Conservation (phyloP, 2,888 invertebrate species). For the Oxycera nigricornis region DNA sequence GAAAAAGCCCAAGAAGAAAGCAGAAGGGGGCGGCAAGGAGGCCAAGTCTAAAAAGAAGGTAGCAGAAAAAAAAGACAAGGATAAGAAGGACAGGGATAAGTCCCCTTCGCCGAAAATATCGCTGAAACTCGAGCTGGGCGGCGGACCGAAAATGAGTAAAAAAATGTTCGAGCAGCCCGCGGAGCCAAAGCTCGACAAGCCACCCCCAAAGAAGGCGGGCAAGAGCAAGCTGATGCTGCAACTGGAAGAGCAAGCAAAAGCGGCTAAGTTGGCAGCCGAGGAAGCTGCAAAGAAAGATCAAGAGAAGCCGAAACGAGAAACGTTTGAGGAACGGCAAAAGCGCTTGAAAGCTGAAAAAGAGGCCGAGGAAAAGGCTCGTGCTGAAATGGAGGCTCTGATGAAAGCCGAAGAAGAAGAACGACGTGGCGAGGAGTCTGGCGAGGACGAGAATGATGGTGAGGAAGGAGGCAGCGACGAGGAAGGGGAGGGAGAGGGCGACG, state of each 20-base stretch:
- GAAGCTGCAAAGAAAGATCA: constrained; percentile 55
- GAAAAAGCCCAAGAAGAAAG: constrained; percentile 57
- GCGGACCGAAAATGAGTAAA: constrained; percentile 58
- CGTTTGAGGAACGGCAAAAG: constrained; percentile 58
- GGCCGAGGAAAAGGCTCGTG: constrained; percentile 52
- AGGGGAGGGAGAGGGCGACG: constrained; percentile 47
- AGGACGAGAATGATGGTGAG: constrained; percentile 51
- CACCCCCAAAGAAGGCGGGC: constrained; percentile 57
- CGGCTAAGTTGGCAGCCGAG: constrained; percentile 58
- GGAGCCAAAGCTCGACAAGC: constrained; percentile 53
- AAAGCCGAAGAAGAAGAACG: constrained; percentile 55
- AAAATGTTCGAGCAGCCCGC: constrained; percentile 59
- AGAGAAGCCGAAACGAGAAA: constrained; percentile 57
- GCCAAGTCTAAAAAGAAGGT: constrained; percentile 49
- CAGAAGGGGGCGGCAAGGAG: constrained; percentile 44
- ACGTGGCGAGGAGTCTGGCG: constrained; percentile 53
- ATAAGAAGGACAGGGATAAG: constrained; percentile 59
- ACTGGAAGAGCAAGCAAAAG: constrained; percentile 60
- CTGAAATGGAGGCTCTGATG: constrained; percentile 52
- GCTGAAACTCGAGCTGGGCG: constrained; percentile 59
- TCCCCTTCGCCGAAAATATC: constrained; percentile 59
- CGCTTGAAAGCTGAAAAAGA: constrained; percentile 54
- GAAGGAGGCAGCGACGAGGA: constrained; percentile 49
- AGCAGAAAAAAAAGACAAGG: constrained; percentile 53
- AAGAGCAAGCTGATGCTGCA: constrained; percentile 59